Conservation (phyloP, 2,113 vertebrate species). For the Phalacrocorax carbo region DNA sequence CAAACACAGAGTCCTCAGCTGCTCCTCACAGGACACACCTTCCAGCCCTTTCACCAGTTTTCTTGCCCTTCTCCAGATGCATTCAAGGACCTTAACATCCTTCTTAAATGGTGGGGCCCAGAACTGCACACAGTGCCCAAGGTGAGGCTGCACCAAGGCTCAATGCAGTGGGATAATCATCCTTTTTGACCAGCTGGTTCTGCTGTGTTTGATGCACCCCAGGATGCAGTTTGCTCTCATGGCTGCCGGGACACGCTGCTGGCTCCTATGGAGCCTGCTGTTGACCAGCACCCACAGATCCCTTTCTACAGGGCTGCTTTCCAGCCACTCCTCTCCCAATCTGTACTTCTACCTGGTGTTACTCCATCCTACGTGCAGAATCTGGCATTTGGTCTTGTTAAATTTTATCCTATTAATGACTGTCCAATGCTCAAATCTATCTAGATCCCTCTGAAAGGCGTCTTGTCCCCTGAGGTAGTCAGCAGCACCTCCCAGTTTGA, state of each 20-base stretch:
- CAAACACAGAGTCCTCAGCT: neutral
- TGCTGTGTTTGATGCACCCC: neutral
- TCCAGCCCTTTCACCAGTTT: neutral
- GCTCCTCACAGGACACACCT: neutral
- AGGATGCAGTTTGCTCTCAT: neutral
- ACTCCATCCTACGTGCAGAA: neutral
- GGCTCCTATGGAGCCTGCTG: neutral
- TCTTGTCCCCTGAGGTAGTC: neutral
- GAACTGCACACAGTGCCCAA: neutral
- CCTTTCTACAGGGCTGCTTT: neutral
- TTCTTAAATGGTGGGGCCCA: neutral
- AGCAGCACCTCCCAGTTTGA: neutral
- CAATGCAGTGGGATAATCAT: neutral
- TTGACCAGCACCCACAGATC: fast-evolving
- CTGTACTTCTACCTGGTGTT: fast-evolving
- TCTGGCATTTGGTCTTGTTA: neutral
- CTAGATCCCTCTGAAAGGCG: neutral
- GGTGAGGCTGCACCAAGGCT: fast-evolving
- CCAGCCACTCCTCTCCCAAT: neutral
- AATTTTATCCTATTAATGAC: neutral
- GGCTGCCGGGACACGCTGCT: neutral
- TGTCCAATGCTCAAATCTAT: neutral
- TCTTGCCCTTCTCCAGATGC: neutral
- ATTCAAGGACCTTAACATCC: neutral
- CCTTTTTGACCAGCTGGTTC: neutral